These are phyloP conservation scores for Drosophila vallismaia DNA, from an alignment of 2,888 invertebrate genomes.

Conservation along the genomic window DNA sequence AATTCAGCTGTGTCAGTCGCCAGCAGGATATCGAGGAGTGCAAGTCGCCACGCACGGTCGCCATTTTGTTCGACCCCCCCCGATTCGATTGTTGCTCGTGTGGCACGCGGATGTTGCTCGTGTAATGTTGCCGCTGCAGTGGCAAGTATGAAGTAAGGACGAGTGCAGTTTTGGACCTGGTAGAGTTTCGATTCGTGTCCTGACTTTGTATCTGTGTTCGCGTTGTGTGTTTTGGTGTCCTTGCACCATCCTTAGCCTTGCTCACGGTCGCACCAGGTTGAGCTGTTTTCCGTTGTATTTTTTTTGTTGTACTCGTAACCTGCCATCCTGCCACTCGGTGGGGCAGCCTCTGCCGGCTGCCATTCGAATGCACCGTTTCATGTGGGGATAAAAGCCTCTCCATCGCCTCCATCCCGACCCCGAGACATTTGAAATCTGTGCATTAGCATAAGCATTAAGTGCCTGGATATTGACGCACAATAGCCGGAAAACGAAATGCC, in stretches of 20 bases:
- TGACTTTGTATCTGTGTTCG: conserved; percentile 4
- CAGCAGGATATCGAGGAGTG: conserved; percentile 79
- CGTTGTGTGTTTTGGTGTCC: conserved; percentile 42
- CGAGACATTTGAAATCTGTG: conserved; percentile 31
- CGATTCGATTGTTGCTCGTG: conserved; percentile 35
- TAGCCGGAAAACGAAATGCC: conserved; percentile 34
- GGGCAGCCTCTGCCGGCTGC: conserved; percentile 15
- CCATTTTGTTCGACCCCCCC: conserved; percentile 9
- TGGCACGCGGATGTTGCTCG: conserved; percentile 25
- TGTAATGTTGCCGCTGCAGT: conserved; percentile 27
- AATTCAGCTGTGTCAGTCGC: conserved; percentile 72
- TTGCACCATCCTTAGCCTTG: conserved; percentile 57
- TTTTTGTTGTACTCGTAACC: neutral
- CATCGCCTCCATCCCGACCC: neutral
- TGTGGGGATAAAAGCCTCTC: conserved; percentile 9
- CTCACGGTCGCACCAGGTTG: conserved; percentile 47
- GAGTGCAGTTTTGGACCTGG: conserved; percentile 47
- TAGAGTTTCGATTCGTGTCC: conserved; percentile 38
- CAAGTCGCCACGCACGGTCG: conserved; percentile 45
- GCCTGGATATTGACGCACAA: conserved; percentile 35
- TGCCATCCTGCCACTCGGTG: neutral
- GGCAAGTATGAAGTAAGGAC: conserved; percentile 29
- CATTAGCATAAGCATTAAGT: conserved; percentile 42
- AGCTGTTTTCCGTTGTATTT: neutral
- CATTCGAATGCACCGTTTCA: conserved; percentile 33